These are phyloP conservation scores for Drosophila engyochracea DNA, from an alignment of 2,888 invertebrate genomes.

Conservation along the genomic window DNA sequence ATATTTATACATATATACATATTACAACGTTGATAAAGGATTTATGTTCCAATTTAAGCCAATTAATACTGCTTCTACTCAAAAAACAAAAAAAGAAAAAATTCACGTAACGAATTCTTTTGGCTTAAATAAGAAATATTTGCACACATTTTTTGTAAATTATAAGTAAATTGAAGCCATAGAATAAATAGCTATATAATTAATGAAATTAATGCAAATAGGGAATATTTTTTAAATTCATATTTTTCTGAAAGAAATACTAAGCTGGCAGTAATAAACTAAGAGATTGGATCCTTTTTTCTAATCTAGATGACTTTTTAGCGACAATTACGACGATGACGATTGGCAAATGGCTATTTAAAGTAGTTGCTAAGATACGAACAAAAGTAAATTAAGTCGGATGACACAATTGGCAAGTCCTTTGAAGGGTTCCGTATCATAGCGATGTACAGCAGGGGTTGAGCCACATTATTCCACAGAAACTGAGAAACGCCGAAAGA, in stretches of 20 bases:
- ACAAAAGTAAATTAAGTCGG: neutral
- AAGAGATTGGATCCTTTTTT: neutral
- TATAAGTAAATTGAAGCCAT: neutral
- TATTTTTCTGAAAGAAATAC: neutral
- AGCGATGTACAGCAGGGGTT: neutral
- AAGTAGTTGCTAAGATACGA: neutral
- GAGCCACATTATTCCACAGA: neutral
- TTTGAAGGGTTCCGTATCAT: neutral
- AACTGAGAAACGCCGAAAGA: neutral
- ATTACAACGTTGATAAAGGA: neutral
- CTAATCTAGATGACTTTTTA: neutral
- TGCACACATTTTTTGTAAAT: neutral
- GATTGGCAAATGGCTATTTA: neutral
- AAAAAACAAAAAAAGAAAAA: accelerated
- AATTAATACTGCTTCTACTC: neutral
- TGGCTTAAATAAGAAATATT: too few relatives aligned
- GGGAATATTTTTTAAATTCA: neutral
- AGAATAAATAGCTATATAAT: neutral
- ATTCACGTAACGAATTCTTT: too few relatives aligned
- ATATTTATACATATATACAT: neutral
- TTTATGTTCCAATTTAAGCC: neutral
- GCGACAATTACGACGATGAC: neutral
- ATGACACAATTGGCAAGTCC: neutral
- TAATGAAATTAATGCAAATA: neutral
- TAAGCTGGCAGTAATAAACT: neutral